phyloP scores from a whole-genome alignment of 2,113 vertebrate genomes.

The Okapia johnstoni region DNA sequence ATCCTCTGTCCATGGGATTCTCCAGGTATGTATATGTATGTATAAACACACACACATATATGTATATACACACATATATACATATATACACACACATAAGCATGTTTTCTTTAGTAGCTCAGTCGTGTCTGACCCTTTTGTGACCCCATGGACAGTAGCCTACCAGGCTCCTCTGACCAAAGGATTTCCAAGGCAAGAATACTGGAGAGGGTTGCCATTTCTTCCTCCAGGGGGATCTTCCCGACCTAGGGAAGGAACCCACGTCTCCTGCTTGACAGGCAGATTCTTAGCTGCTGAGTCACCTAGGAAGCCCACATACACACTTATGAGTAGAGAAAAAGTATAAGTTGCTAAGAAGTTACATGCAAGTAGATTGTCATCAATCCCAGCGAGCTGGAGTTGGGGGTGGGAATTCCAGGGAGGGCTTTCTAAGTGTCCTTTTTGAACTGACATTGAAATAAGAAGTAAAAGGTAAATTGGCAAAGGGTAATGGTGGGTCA shows the following conservation, averaged over 20 bases:
- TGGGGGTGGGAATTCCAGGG: neutral
- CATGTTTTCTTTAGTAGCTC: neutral
- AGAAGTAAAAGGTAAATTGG: neutral
- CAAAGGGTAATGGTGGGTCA: neutral
- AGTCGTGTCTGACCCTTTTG: neutral
- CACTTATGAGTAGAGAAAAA: neutral
- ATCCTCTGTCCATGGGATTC: neutral
- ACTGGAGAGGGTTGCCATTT: neutral
- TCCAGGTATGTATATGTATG: neutral
- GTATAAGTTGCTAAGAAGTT: neutral
- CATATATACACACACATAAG: neutral
- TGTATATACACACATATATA: fast-evolving
- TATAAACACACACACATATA: neutral
- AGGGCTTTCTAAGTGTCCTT: neutral
- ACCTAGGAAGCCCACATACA: neutral
- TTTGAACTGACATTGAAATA: neutral
- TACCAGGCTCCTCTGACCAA: neutral
- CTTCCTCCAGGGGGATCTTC: neutral
- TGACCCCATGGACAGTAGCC: neutral
- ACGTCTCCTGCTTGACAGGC: neutral
- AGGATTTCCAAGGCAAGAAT: neutral
- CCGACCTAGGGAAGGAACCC: neutral
- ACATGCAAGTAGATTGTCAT: neutral
- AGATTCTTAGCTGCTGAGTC: neutral
- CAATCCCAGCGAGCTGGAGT: neutral